Evolutionary conservation across 2,113 vertebrate genomes (phyloP), one percentile per base, ranked within the genome.

Genomic region (Laticauda colubrina): DNA sequence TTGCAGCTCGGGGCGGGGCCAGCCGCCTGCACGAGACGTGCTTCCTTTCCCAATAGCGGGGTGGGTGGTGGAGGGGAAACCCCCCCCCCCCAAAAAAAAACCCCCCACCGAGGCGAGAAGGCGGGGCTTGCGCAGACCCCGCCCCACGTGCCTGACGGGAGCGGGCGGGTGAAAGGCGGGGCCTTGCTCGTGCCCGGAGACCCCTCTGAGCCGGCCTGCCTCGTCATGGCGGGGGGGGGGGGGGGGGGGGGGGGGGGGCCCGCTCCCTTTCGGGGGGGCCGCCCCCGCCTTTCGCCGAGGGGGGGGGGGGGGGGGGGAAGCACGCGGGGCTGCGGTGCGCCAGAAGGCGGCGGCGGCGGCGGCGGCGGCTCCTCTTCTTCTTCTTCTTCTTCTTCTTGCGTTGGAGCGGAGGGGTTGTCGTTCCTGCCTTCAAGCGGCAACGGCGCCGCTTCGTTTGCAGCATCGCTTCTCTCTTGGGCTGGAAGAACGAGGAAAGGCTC

Each of bases 181-280:
- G 88, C 92, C 8, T 12, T 51, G 43, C 23, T 14, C 54, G n/a
- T 20, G 45, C 23, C 91, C 64, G 26, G 24, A 64, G 53, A 8
- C 87, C 53, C 48, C 6, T 87, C n/a, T 26, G 10, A 59, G 56
- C 43, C 59, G 55, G 87, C 75, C 57, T 93, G 92, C 87, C 92
- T 87, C 90, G 92, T 90, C 93, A 89, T 88, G 43, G 55, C 6
- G 5, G 6, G 39, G n/a, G 85, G 29, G 26, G 14, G 87, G 53
- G 3, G 87, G 10, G 12, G 5, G 4, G 39, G n/a, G 85, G 29
- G 39, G 14, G 87, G 53, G 3, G 87, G 10, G 48, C 26, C 55
- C 23, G 54, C 51, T 14, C 61, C 29, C 90, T 93, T 57, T 94
- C 93, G 93, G 92, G 92, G 55, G 51, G 53, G 89, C 10, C 10